Evolutionary conservation across 2,888 invertebrate species (phyloP).

Genomic region (Rhamphomyia laevipes): DNA sequence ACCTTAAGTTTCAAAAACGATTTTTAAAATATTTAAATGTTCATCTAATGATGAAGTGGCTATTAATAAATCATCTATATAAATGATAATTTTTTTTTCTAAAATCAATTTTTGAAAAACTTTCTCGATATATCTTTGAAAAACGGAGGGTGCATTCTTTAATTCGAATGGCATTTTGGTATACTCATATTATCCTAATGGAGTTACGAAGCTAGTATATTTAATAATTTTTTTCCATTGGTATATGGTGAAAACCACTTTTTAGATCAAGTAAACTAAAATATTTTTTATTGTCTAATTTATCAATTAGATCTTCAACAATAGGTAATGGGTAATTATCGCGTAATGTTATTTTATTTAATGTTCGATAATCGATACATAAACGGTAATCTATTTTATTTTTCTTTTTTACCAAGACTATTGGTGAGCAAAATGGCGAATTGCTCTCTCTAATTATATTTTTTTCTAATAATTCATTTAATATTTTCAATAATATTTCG

Average conservation of each 20-base stretch:
- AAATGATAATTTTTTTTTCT: slow-evolving; percentile 11
- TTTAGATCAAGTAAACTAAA: slow-evolving; percentile 14
- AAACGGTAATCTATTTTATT: no score
- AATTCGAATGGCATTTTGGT: slow-evolving; percentile 13
- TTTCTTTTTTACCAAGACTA: no score
- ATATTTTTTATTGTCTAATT: slow-evolving; percentile 10
- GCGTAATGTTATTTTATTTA: no score
- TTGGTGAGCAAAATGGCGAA: no score
- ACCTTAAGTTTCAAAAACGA: no score
- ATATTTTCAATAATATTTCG: no score
- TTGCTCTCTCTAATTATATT: no score
- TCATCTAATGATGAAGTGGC: no score
- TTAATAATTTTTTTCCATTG: slow-evolving; percentile 11
- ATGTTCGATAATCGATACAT: no score
- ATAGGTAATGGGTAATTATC: slow-evolving; percentile 3
- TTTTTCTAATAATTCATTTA: no score
- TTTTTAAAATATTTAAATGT: no score
- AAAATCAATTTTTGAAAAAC: slow-evolving; percentile 10
- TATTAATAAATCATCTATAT: slow-evolving; percentile 18
- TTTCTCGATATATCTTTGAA: slow-evolving; percentile 13
- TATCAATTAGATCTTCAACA: slow-evolving; percentile 8
- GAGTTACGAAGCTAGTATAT: slow-evolving; percentile 16
- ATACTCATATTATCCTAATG: slow-evolving; percentile 14
- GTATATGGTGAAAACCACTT: slow-evolving; percentile 15
- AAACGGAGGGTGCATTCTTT: slow-evolving; percentile 5